These are phyloP conservation scores for Premnoplex brunnescens DNA, from an alignment of 2,797 vertebrate genomes.

Conservation along the genomic window DNA sequence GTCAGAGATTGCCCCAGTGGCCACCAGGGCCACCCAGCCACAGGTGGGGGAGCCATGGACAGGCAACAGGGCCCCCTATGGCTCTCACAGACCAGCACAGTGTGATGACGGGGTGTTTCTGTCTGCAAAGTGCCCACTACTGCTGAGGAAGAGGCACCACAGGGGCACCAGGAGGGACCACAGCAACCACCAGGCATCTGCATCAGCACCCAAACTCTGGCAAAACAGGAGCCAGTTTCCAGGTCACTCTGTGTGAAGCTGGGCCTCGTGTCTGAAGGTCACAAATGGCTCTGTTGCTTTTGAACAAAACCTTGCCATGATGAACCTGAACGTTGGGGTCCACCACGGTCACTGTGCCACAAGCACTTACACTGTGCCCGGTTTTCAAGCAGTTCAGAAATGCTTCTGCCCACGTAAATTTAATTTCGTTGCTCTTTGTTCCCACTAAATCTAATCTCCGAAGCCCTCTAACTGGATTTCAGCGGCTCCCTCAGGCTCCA, in stretches of 20 bases:
- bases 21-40: neutral
- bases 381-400: neutral
- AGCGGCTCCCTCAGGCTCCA: neutral
- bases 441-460: neutral
- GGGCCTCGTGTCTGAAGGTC: neutral
- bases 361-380: neutral
- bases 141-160: neutral
- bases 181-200: fast-evolving
- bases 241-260: fast-evolving
- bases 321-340: neutral
- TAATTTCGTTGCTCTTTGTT: neutral
- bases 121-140: neutral
- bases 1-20: neutral
- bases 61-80: fast-evolving
- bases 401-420: neutral
- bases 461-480: conserved; percentile 6
- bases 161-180: neutral
- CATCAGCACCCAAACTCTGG: neutral
- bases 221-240: neutral
- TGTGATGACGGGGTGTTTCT: fast-evolving
- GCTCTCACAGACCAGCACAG: neutral
- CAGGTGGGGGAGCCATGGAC: fast-evolving
- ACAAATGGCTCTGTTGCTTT: neutral
- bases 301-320: neutral
- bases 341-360: neutral